A percentile compares a stretch with the other conserved stretches of the same genome.
phyloP scores from a whole-genome alignment of 2,888 invertebrate genomes.

The Dromius quadrimaculatus region DNA sequence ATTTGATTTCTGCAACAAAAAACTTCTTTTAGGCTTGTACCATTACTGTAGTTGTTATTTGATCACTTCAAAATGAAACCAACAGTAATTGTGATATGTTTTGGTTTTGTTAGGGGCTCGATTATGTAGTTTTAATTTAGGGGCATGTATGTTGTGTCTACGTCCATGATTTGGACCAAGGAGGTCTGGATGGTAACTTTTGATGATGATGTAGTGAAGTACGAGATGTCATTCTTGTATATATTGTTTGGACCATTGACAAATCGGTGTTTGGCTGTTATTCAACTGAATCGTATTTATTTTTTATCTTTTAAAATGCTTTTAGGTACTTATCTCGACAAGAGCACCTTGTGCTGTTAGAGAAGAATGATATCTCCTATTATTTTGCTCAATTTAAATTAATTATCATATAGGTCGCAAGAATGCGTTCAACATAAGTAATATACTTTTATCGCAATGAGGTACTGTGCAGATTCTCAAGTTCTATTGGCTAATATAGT shows the following conservation, averaged over 20 bases:
- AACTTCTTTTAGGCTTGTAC: neutral
- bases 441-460: too few species aligned
- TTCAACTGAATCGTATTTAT: slow-evolving; percentile 22
- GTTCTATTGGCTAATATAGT: too few species aligned
- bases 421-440: too few species aligned
- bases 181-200: slow-evolving; percentile 7
- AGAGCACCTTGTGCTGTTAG: neutral
- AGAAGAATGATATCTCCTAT: neutral
- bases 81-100: too few species aligned
- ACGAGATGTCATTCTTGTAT: slow-evolving; percentile 27
- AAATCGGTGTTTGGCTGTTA: slow-evolving; percentile 26
- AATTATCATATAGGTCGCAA: too few species aligned
- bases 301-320: slow-evolving; percentile 16
- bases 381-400: too few species aligned
- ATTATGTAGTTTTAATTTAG: too few species aligned
- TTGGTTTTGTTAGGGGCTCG: too few species aligned
- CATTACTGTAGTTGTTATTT: neutral
- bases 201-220: slow-evolving; percentile 32
- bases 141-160: too few species aligned
- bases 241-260: slow-evolving; percentile 25
- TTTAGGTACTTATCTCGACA: slow-evolving; percentile 3
- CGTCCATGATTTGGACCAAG: neutral
- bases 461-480: too few species aligned
- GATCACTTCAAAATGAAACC: neutral
- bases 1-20: neutral